phyloP scores from a whole-genome alignment of 2,797 vertebrate genomes.

The Bovichtus diacanthus region DNA sequence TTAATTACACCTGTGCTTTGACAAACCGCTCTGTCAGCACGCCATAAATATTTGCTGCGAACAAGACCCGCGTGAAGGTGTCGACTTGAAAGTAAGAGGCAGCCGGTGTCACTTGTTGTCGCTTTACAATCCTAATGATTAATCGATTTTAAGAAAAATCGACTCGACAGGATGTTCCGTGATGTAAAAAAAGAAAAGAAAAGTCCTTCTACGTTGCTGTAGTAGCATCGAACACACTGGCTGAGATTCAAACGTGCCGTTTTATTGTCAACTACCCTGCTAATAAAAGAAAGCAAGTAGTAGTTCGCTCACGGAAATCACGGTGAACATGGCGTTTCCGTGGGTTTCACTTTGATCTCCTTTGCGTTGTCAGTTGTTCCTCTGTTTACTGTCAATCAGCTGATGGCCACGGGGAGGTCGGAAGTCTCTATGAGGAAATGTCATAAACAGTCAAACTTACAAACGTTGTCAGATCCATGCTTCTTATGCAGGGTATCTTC shows the following conservation, averaged over 20 bases:
- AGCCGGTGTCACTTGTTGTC: not conserved
- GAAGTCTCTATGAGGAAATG: not conserved
- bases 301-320: not conserved
- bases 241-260: not conserved
- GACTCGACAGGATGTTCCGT: not conserved
- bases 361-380: not conserved
- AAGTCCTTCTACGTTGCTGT: not conserved
- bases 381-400: conserved; percentile 16
- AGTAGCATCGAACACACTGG: not conserved
- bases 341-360: not conserved
- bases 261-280: not conserved
- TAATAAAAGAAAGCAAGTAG: not conserved
- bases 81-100: not conserved
- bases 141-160: not conserved
- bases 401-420: not conserved
- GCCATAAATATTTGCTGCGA: conserved; percentile 7
- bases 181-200: not conserved
- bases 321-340: not conserved
- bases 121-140: not conserved
- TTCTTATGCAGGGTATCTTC: not conserved
- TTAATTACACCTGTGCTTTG: conserved; percentile 54
- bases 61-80: not conserved
- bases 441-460: not conserved
- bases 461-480: not conserved
- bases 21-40: conserved; percentile 11